Evolutionary conservation across 2,113 vertebrate species (phyloP).

Genomic region (Eulacestoma nigropectus): DNA sequence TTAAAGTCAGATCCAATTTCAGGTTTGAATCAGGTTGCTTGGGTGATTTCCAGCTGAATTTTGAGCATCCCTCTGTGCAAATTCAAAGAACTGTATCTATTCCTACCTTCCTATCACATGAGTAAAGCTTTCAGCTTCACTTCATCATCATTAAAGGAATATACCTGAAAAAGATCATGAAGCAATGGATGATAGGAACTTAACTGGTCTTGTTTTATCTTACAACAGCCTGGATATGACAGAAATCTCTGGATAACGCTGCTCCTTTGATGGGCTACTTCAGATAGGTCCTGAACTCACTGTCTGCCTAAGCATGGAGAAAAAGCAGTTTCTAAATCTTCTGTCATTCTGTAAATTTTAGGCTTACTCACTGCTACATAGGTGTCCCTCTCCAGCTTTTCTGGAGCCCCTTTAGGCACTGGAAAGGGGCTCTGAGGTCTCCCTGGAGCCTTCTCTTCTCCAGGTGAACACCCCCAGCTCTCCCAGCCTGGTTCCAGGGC

Average conservation of each 20-base stretch:
- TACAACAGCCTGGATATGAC: background rate
- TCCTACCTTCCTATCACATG: background rate
- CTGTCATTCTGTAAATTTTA: background rate
- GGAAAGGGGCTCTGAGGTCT: background rate
- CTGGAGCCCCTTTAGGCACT: background rate
- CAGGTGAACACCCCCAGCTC: accelerated
- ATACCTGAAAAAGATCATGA: background rate
- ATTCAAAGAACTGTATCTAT: background rate
- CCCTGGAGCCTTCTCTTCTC: background rate
- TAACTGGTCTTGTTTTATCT: background rate
- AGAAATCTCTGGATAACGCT: background rate
- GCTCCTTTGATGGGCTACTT: background rate
- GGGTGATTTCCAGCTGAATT: background rate
- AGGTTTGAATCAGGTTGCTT: background rate
- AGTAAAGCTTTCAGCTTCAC: background rate
- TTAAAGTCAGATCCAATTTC: background rate
- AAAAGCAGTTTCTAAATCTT: background rate
- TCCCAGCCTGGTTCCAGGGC: background rate
- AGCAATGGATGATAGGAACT: background rate
- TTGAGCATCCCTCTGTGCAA: background rate
- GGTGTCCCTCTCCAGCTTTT: background rate
- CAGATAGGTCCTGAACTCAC: background rate
- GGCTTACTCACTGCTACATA: background rate
- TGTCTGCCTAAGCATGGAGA: background rate
- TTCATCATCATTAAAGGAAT: background rate